Evolutionary conservation across 2,888 invertebrate genomes (phyloP).

Genomic region (Nipponacmea schrenckii): DNA sequence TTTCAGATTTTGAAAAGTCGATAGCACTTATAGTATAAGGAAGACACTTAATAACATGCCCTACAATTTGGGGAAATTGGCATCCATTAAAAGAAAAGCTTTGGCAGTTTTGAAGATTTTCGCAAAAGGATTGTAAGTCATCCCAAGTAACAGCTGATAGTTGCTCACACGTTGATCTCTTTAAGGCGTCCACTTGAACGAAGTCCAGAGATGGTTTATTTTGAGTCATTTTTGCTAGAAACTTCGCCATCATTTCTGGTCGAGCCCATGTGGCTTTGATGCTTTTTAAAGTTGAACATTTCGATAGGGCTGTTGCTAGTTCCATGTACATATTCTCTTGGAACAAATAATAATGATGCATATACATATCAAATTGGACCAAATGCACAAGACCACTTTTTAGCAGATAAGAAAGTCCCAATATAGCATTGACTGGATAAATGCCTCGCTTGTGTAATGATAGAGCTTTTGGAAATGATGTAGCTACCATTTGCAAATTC

Average conservation of each 20-base stretch:
- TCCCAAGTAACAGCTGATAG: slow-evolving; percentile 56
- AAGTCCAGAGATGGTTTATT: slow-evolving; percentile 34
- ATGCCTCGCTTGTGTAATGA: slow-evolving; percentile 43
- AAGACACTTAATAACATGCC: slow-evolving; percentile 54
- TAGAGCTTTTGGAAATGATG: slow-evolving; percentile 44
- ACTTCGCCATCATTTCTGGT: slow-evolving; percentile 49
- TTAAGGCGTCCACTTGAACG: slow-evolving; percentile 38
- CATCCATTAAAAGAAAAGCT: slow-evolving; percentile 47
- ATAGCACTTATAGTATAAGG: slow-evolving; percentile 44
- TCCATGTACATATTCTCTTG: slow-evolving; percentile 39
- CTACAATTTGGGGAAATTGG: slow-evolving; percentile 44
- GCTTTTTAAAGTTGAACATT: slow-evolving; percentile 36
- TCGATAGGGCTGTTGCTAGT: slow-evolving; percentile 45
- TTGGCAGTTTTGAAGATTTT: slow-evolving; percentile 43
- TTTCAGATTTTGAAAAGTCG: slow-evolving; percentile 43
- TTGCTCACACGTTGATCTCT: slow-evolving; percentile 29
- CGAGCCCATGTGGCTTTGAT: slow-evolving; percentile 53
- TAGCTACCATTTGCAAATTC: slow-evolving; percentile 37
- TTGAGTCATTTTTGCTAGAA: slow-evolving; percentile 43
- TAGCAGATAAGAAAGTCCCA: slow-evolving; percentile 41
- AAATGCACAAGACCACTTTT: slow-evolving; percentile 33
- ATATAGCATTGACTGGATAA: slow-evolving; percentile 35
- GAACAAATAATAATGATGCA: slow-evolving; percentile 46
- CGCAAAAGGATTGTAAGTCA: slow-evolving; percentile 49
- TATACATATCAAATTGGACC: slow-evolving; percentile 48